Percentiles rank a stretch among this genome's conserved stretches.
These are phyloP conservation scores for Esox niger DNA, from an alignment of 2,113 vertebrate species.

Conservation along the genomic window DNA sequence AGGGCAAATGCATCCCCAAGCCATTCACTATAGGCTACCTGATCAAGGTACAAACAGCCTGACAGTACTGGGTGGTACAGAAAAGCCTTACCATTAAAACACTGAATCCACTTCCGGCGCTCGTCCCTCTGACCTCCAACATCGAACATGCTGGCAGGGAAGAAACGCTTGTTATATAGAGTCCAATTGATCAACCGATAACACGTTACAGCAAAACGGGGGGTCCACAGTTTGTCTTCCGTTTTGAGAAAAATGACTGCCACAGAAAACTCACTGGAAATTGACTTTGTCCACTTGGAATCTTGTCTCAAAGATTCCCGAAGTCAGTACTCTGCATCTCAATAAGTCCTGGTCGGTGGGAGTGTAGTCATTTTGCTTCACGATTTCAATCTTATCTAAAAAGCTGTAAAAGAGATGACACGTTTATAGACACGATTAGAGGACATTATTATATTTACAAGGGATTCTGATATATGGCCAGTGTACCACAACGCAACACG, in stretches of 20 bases:
- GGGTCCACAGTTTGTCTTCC: not conserved
- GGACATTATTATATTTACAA: not conserved
- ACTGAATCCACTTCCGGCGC: constrained; percentile 98
- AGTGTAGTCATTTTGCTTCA: constrained; percentile 65
- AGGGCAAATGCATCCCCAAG: not conserved
- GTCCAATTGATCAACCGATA: not conserved
- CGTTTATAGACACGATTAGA: no score
- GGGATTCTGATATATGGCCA: no score
- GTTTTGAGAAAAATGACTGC: not conserved
- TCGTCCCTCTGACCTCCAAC: constrained; percentile 97
- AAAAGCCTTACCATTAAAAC: constrained; percentile 90
- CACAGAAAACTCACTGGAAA: constrained; percentile 71
- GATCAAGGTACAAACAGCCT: not conserved
- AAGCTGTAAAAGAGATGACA: constrained; percentile 54
- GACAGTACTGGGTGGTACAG: constrained; percentile 13
- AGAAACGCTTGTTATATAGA: constrained; percentile 3
- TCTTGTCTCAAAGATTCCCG: constrained; percentile 98
- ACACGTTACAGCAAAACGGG: not conserved
- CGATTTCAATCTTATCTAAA: constrained; percentile 64
- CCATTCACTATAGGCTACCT: no score
- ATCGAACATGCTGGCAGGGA: constrained; percentile 89
- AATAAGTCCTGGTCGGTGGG: constrained; percentile 85
- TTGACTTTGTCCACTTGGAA: constrained; percentile 93
- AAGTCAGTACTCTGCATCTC: constrained; percentile 97
- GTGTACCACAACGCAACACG: no score